phyloP scores from a whole-genome alignment of 2,113 vertebrate genomes.

The Atrichornis clamosus region DNA sequence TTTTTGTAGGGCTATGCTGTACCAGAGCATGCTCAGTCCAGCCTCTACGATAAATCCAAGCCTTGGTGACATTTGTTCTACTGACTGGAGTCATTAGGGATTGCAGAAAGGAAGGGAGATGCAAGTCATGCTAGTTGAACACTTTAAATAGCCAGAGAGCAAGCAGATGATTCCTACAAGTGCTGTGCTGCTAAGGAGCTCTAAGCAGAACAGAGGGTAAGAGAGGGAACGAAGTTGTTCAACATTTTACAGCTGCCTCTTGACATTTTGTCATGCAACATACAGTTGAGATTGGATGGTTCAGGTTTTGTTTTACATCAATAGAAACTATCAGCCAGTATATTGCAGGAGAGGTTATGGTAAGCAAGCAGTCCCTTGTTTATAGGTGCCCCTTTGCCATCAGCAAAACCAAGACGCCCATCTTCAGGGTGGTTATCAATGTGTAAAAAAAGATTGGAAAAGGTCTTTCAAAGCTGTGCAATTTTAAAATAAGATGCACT shows the following conservation, averaged over 20 bases:
- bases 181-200: neutral
- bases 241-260: neutral
- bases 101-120: neutral
- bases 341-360: neutral
- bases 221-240: neutral
- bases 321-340: neutral
- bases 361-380: neutral
- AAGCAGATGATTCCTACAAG: neutral
- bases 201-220: neutral
- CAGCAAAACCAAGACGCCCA: neutral
- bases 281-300: neutral
- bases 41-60: neutral
- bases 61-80: neutral
- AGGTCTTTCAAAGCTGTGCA: neutral
- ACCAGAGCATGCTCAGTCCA: neutral
- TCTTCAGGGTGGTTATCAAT: neutral
- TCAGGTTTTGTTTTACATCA: neutral
- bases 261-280: neutral
- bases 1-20: neutral
- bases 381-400: rapidly evolving
- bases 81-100: neutral
- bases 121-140: neutral
- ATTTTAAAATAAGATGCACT: neutral
- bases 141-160: neutral
- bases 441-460: neutral